Conservation (phyloP, 2,888 invertebrate genomes). For the Gasteruption jaculator region DNA sequence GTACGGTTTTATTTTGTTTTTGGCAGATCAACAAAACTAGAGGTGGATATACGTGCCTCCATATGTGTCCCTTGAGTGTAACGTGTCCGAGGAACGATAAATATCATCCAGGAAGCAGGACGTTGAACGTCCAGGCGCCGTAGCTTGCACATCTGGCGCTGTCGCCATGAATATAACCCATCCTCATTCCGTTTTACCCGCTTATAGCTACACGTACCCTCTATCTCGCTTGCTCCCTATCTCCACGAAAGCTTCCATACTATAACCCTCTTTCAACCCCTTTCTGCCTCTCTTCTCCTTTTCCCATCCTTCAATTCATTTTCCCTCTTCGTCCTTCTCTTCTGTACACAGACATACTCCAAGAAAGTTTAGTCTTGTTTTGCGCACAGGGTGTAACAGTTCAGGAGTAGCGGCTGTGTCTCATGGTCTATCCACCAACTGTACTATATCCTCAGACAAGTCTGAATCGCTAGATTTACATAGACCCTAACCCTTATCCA, state of each 20-base stretch:
- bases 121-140: constrained; percentile 37
- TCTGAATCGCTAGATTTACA: too few relatives aligned
- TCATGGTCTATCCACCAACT: constrained; percentile 26
- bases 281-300: constrained; percentile 14
- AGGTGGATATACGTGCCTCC: too few relatives aligned
- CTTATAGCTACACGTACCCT: constrained; percentile 12
- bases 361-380: constrained; percentile 41
- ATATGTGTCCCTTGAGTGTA: constrained; percentile 28
- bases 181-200: constrained; percentile 17
- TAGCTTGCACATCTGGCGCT: constrained; percentile 42
- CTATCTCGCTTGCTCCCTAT: constrained; percentile 14
- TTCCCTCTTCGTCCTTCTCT: constrained; percentile 8
- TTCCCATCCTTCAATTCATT: background rate
- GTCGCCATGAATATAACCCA: constrained; percentile 44
- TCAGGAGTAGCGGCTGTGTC: constrained; percentile 25
- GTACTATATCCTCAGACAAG: constrained; percentile 21
- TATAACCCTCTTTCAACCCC: constrained; percentile 1
- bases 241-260: background rate
- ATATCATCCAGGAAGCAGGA: constrained; percentile 41
- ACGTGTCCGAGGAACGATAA: constrained; percentile 43
- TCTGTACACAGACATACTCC: constrained; percentile 18
- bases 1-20: too few relatives aligned
- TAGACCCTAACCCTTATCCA: too few relatives aligned
- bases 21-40: too few relatives aligned
- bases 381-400: constrained; percentile 23